These are phyloP conservation scores for Magallana angulata DNA, from an alignment of 1,140 invertebrate genomes.

Conservation along the genomic window DNA sequence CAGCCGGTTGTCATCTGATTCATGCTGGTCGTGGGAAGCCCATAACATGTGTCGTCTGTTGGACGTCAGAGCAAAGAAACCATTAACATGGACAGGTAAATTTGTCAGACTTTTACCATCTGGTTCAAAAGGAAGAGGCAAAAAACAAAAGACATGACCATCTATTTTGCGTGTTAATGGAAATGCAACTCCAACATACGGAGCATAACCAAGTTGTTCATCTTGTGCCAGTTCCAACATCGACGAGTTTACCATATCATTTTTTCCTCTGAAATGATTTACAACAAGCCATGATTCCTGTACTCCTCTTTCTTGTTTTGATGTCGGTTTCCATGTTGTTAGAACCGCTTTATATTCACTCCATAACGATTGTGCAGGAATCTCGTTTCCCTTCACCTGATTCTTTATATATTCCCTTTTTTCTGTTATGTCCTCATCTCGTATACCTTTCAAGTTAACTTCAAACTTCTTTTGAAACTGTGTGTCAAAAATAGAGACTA, in stretches of 20 bases:
- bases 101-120: conserved; percentile 63
- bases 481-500: conserved; percentile 27
- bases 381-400: background rate
- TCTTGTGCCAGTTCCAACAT: conserved; percentile 56
- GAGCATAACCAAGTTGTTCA: conserved; percentile 59
- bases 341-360: conserved; percentile 20
- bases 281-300: conserved; percentile 54
- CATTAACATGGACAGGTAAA: conserved; percentile 74
- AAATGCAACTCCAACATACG: conserved; percentile 71
- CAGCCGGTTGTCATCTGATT: conserved; percentile 62
- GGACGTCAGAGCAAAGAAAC: conserved; percentile 74
- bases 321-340: background rate
- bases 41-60: conserved; percentile 74
- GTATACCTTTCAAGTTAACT: background rate
- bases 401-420: background rate
- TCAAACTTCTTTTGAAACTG: background rate
- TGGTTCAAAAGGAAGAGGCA: conserved; percentile 71
- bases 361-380: background rate
- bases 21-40: conserved; percentile 62
- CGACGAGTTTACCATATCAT: conserved; percentile 36
- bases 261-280: conserved; percentile 53
- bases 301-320: background rate
- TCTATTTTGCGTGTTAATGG: conserved; percentile 44
- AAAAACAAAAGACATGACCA: conserved; percentile 75
- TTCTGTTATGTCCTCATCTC: background rate